Conservation (phyloP, 2,888 invertebrate genomes). For the Eristalinus aeneus region DNA sequence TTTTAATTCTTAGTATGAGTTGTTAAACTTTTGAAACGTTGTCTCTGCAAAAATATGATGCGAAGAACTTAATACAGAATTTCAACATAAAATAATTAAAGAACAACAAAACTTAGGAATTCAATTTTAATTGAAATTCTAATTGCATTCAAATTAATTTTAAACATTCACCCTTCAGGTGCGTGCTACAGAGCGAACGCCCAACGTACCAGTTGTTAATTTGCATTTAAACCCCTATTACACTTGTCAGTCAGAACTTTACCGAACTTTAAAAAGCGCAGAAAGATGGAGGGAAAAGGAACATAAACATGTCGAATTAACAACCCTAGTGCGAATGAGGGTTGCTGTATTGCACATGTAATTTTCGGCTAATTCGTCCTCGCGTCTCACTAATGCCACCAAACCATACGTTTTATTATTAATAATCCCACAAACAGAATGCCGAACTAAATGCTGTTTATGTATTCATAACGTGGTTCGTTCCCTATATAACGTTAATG, state of each 20-base stretch:
- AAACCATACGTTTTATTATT: constrained; percentile 63
- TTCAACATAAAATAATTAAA: constrained; percentile 53
- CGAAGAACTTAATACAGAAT: background rate
- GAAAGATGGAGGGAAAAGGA: background rate
- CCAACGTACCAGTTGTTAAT: constrained; percentile 38
- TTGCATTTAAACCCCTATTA: constrained; percentile 56
- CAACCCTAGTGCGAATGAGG: constrained; percentile 3
- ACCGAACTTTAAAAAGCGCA: background rate
- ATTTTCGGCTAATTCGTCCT: constrained; percentile 53
- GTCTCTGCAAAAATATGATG: background rate
- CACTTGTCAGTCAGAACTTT: constrained; percentile 13
- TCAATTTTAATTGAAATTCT: constrained; percentile 58
- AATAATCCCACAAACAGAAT: constrained; percentile 61
- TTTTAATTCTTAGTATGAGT: background rate
- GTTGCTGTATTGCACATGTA: constrained; percentile 42
- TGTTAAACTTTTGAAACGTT: too few relatives aligned
- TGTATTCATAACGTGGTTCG: constrained; percentile 62
- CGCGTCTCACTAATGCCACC: constrained; percentile 51
- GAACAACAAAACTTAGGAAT: constrained; percentile 28
- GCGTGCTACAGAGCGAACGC: background rate
- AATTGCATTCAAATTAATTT: constrained; percentile 65
- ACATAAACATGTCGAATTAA: constrained; percentile 44
- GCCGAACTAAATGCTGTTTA: constrained; percentile 67
- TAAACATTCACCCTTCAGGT: constrained; percentile 35
- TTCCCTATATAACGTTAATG: constrained; percentile 65